These are phyloP conservation scores for Galaxias olidus DNA, from an alignment of 2,797 vertebrate species.

Conservation along the genomic window DNA sequence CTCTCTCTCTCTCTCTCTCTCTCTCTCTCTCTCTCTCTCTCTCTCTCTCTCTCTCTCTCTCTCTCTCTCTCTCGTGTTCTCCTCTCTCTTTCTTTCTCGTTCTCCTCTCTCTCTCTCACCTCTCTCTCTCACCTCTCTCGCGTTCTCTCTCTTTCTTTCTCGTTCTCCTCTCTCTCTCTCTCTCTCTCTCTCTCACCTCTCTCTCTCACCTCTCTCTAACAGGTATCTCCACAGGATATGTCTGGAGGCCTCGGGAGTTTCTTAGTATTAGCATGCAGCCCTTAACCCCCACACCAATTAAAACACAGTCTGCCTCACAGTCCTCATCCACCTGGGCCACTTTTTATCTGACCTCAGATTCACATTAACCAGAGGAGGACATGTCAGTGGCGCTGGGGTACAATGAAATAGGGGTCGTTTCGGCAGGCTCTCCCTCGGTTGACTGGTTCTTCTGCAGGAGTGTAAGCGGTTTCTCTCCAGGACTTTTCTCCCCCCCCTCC, in stretches of 20 bases:
- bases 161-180: background rate
- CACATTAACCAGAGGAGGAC: slow-evolving; percentile 33
- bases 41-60: background rate
- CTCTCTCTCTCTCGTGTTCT: slow-evolving; percentile 11
- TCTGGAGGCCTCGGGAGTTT: slow-evolving; percentile 25
- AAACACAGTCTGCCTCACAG: slow-evolving; percentile 17
- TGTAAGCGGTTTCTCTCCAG: background rate
- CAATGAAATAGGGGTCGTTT: slow-evolving; percentile 13
- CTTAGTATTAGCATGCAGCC: slow-evolving; percentile 32
- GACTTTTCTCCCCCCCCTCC: no score
- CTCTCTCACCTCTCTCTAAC: slow-evolving; percentile 1
- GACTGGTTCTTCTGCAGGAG: background rate
- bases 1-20: background rate
- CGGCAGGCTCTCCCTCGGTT: slow-evolving; percentile 3
- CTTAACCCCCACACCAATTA: slow-evolving; percentile 35
- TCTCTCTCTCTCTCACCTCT: background rate
- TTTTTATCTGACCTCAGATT: slow-evolving; percentile 40
- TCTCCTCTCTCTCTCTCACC: background rate
- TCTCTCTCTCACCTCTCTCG: background rate
- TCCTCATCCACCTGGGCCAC: background rate
- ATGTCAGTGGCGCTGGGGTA: slow-evolving; percentile 27
- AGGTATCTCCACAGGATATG: slow-evolving; percentile 1
- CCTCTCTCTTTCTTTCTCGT: no score
- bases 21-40: slow-evolving; percentile 7
- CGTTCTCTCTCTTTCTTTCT: background rate